Base-by-base conservation (phyloP, 2,113 vertebrate genomes). In the Nerophis ophidion region DNA sequence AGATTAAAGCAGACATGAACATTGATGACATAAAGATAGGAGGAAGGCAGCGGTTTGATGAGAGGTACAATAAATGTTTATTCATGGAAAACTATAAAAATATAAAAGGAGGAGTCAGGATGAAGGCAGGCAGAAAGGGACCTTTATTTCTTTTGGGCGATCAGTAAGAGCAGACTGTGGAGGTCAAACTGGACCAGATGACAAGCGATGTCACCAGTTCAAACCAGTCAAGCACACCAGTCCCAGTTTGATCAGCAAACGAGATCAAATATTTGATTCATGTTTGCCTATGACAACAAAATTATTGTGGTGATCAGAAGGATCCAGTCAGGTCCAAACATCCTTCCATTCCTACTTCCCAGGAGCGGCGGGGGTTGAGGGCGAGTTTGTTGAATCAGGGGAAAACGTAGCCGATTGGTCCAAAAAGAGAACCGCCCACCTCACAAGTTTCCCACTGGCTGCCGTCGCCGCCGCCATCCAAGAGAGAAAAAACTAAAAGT, bases 121-220 rank as follows among this genome's bases (percentile, higher is more conserved):
- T 81, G 76, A 84, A 81, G 70, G 84, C 81, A 85, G 86, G 77
- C 84, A 87, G 86, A 88, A 89, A 88, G 80, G 75, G 68, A 85
- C 83, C 82, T 75, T 88, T 77, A 79, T 83, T 87, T 79, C 61
- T 67, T 58, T 74, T 38, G 68, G 77, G 77, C 74, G 60, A 85
- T 71, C 74, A 81, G 80, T 76, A 82, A 72, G 66, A 74, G 71
- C 68, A 62, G 70, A 76, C 57, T 35, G 57, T 70, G 52, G 70
- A 33, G 71, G 80, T 72, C 76, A 40, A 51, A 77, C 67, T 57
- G 12, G 50, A 79, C 66, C 19, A 26, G 16, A 51, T 51, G 49
- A 8, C 49, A 7, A 49, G 15, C 13, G 40, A 15, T 12, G 33
- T 35, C 13, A 79, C 65, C 48, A n/a, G 44, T 64, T 60, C 1